Conservation (phyloP, 2,888 invertebrate genomes). For the Polylopha cassiicola region DNA sequence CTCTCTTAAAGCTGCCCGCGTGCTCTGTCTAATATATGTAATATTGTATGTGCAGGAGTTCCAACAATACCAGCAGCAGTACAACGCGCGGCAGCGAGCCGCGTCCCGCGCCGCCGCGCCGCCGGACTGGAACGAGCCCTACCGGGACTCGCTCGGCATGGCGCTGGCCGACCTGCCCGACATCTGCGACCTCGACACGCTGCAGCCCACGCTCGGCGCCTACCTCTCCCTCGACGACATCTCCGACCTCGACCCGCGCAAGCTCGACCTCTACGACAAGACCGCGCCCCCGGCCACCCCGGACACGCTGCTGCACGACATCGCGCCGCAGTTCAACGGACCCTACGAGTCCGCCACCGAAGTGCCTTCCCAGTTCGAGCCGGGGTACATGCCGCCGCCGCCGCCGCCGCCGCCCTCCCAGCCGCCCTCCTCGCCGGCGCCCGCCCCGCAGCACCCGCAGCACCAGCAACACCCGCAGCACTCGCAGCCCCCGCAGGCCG, state of each 20-base stretch:
- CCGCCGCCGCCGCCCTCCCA: slow-evolving; percentile 34
- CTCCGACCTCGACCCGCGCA: slow-evolving; percentile 64
- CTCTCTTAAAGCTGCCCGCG: too few species aligned
- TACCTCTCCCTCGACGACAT: slow-evolving; percentile 62
- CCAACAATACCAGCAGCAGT: slow-evolving; percentile 80
- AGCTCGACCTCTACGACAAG: slow-evolving; percentile 53
- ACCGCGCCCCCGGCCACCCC: slow-evolving; percentile 14
- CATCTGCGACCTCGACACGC: slow-evolving; percentile 79
- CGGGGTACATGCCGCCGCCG: slow-evolving; percentile 30
- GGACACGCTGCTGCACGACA: slow-evolving; percentile 17
- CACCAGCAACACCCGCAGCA: slow-evolving; percentile 34
- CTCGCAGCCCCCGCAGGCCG: slow-evolving; percentile 35
- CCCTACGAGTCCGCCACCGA: slow-evolving; percentile 26
- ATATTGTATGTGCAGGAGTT: slow-evolving; percentile 65
- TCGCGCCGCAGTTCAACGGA: slow-evolving; percentile 15
- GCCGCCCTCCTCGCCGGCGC: slow-evolving; percentile 23
- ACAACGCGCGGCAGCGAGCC: slow-evolving; percentile 76
- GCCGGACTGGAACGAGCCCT: slow-evolving; percentile 71
- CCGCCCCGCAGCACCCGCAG: slow-evolving; percentile 25
- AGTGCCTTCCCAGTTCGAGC: slow-evolving; percentile 25
- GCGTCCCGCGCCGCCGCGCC: slow-evolving; percentile 54
- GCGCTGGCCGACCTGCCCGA: slow-evolving; percentile 65
- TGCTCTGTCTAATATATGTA: background rate
- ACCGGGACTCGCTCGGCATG: slow-evolving; percentile 61
- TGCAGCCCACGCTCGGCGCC: slow-evolving; percentile 79